phyloP scores from a whole-genome alignment of 2,113 vertebrate species.

The Callospermophilus lateralis region DNA sequence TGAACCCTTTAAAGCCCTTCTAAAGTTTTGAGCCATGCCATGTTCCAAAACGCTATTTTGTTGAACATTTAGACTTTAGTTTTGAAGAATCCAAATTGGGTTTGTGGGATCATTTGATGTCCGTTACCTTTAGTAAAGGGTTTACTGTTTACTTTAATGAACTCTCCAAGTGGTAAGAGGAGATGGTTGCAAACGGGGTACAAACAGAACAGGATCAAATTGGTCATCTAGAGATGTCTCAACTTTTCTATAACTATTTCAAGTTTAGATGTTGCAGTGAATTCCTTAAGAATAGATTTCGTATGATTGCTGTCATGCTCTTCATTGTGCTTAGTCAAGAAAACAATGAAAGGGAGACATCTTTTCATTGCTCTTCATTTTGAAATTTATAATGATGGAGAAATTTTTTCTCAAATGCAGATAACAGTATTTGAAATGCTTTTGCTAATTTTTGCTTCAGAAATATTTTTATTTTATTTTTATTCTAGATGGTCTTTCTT shows the following conservation, averaged over 20 bases:
- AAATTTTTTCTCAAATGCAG: not conserved
- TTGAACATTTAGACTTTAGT: not conserved
- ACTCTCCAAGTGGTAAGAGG: not conserved
- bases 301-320: not conserved
- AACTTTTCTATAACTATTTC: not conserved
- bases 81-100: not conserved
- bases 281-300: not conserved
- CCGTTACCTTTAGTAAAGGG: not conserved
- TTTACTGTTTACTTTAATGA: not conserved
- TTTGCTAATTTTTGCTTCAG: not conserved
- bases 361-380: not conserved
- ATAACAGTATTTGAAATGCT: not conserved
- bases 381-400: not conserved
- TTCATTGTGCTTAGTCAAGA: not conserved
- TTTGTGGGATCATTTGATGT: not conserved
- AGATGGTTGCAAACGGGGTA: not conserved
- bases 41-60: not conserved
- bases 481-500: slow-evolving; percentile 41
- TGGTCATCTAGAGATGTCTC: not conserved
- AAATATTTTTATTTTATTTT: not conserved
- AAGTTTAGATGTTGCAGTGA: not conserved
- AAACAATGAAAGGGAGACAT: not conserved
- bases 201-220: not conserved
- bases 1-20: not conserved
- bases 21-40: not conserved